Evolutionary conservation across 2,888 invertebrate species (phyloP).

Genomic region (Drosophila prolongata): DNA sequence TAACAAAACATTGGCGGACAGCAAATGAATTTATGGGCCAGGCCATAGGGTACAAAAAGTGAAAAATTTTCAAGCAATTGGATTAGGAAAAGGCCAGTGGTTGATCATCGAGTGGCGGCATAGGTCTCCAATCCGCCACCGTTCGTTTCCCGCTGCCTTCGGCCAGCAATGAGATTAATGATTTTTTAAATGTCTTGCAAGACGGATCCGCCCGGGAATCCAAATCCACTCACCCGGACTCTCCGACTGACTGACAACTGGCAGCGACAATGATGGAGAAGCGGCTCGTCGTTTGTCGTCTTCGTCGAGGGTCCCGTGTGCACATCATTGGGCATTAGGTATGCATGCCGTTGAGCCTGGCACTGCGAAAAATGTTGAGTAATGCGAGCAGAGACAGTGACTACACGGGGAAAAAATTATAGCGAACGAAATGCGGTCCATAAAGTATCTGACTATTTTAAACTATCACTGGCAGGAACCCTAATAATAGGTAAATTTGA

Average conservation of each 20-base stretch:
- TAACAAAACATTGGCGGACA: conserved; percentile 79
- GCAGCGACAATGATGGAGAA: conserved; percentile 48
- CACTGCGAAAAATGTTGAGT: conserved; percentile 63
- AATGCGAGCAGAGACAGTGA: conserved; percentile 69
- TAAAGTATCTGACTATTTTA: no score
- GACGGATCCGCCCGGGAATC: conserved; percentile 17
- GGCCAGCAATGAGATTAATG: conserved; percentile 49
- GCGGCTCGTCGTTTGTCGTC: conserved; percentile 25
- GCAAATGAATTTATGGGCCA: conserved; percentile 71
- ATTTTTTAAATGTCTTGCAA: conserved; percentile 48
- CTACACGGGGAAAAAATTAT: neutral
- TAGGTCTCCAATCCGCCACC: conserved; percentile 1
- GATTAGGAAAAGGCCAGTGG: conserved; percentile 43
- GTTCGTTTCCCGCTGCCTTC: conserved; percentile 5
- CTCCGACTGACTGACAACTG: conserved; percentile 45
- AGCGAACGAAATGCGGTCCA: no score
- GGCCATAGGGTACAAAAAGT: conserved; percentile 28
- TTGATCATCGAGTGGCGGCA: conserved; percentile 21
- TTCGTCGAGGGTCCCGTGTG: conserved; percentile 49
- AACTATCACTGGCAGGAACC: no score
- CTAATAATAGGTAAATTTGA: no score
- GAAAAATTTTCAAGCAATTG: conserved; percentile 42
- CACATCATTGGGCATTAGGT: conserved; percentile 78
- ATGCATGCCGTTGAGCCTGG: conserved; percentile 71
- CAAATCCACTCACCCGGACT: conserved; percentile 18